Evolutionary conservation across 1,140 invertebrate genomes (phyloP).

Genomic region (Xylocopa sonorina): DNA sequence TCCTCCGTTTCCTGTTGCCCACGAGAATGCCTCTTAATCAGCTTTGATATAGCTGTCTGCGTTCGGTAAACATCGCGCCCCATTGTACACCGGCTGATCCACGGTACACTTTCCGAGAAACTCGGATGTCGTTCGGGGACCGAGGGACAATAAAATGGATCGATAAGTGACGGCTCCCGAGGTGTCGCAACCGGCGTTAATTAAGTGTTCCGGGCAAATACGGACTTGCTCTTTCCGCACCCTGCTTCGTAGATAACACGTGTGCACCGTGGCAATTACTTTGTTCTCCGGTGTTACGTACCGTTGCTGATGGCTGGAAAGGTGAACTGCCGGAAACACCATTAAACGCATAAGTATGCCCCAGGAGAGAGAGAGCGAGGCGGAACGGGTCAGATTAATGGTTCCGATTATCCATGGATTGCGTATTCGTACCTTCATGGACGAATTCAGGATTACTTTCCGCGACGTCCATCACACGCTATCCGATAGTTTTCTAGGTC

Average conservation of each 20-base stretch:
- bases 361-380: too few relatives aligned
- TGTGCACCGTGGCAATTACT: too few relatives aligned
- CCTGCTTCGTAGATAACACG: background rate
- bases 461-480: too few relatives aligned
- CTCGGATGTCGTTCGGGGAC: slow-evolving; percentile 6
- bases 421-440: too few relatives aligned
- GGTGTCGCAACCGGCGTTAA: slow-evolving; percentile 12
- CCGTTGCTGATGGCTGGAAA: too few relatives aligned
- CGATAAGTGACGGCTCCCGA: background rate
- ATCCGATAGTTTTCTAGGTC: too few relatives aligned
- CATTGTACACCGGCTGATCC: slow-evolving; percentile 39
- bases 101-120: slow-evolving; percentile 13
- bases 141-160: slow-evolving; percentile 19
- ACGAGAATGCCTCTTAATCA: slow-evolving; percentile 65
- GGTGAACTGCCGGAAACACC: too few relatives aligned
- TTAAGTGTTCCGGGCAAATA: slow-evolving; percentile 20
- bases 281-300: too few relatives aligned
- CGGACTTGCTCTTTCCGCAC: background rate
- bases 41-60: slow-evolving; percentile 57
- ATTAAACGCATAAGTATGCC: too few relatives aligned
- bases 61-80: slow-evolving; percentile 50
- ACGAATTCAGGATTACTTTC: too few relatives aligned
- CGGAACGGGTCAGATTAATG: too few relatives aligned
- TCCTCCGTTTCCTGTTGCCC: slow-evolving; percentile 22
- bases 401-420: too few relatives aligned